These are phyloP conservation scores for Acestrorhynchus altus DNA, from an alignment of 2,797 vertebrate genomes.

Conservation along the genomic window DNA sequence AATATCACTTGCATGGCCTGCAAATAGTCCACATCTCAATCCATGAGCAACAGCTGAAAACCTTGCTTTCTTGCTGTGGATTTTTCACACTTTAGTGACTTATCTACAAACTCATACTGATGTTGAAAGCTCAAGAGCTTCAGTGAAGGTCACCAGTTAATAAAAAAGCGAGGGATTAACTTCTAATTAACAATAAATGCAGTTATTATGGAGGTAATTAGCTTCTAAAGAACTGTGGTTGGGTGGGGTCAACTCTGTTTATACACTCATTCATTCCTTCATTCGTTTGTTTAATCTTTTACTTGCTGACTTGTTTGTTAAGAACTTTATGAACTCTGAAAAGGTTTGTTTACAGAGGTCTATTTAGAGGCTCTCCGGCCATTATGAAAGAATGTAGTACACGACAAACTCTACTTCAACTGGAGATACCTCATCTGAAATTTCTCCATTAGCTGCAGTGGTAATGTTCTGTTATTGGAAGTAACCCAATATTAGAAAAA, in stretches of 20 bases:
- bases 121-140: neutral
- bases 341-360: neutral
- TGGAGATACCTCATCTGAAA: neutral
- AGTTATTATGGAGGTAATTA: slow-evolving; percentile 48
- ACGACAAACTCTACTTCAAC: neutral
- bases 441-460: too few species aligned
- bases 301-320: neutral
- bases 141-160: slow-evolving; percentile 50
- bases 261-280: neutral
- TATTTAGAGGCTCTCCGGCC: neutral
- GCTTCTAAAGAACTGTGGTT: neutral
- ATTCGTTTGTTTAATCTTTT: neutral
- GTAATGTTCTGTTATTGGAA: too few species aligned
- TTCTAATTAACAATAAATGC: slow-evolving; percentile 50
- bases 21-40: too few species aligned
- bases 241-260: neutral
- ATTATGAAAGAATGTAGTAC: neutral
- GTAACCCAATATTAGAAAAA: too few species aligned
- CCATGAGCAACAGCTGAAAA: too few species aligned
- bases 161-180: slow-evolving; percentile 45
- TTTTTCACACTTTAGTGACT: neutral
- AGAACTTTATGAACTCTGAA: neutral
- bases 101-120: neutral
- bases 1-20: too few species aligned
- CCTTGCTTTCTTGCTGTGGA: neutral